Conservation (phyloP, 2,113 vertebrate species). For the Laticauda laticaudata region DNA sequence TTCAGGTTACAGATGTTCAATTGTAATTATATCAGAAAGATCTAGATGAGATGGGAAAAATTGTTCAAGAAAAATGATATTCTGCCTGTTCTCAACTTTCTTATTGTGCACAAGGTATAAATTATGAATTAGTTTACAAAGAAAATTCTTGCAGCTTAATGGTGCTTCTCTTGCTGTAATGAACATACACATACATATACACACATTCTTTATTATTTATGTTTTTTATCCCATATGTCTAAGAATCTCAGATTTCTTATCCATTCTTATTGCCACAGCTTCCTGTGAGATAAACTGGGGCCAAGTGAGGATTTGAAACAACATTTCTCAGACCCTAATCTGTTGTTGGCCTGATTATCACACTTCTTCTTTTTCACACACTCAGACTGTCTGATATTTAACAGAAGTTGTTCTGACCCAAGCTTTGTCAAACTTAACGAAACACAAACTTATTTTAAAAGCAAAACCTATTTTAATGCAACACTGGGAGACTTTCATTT, state of each 20-base stretch:
- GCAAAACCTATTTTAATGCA: too few species aligned
- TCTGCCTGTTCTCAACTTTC: background rate
- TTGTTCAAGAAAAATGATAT: background rate
- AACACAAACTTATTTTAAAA: too few species aligned
- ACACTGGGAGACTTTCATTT: too few species aligned
- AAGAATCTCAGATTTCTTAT: background rate
- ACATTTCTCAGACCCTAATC: background rate
- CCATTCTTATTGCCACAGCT: background rate
- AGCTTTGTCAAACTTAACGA: too few species aligned
- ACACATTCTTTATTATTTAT: background rate
- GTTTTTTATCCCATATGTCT: background rate
- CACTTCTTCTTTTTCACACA: background rate
- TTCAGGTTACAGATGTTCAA: background rate
- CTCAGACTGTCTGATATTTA: background rate
- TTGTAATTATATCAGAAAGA: background rate
- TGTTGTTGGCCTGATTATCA: background rate
- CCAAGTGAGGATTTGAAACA: background rate
- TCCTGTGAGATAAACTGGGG: background rate
- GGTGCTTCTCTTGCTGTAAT: background rate
- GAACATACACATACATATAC: background rate
- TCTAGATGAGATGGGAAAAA: background rate
- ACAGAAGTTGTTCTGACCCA: background rate
- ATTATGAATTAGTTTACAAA: background rate
- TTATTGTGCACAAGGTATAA: background rate
- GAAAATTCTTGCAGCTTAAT: background rate